Evolutionary conservation across 2,888 invertebrate genomes (phyloP).

Genomic region (Carabus problematicus): DNA sequence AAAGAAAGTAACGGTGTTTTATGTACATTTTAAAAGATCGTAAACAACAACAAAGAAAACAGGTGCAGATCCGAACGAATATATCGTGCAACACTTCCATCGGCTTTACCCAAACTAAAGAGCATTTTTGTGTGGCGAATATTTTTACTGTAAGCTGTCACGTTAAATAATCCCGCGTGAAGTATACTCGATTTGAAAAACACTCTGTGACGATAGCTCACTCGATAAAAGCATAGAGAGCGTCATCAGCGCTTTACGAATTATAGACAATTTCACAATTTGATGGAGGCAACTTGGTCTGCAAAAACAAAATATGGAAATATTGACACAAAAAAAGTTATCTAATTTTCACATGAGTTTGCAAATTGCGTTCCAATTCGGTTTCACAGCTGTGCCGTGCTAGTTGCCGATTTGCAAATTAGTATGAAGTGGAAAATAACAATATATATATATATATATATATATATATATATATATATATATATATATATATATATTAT

Average conservation of each 20-base stretch:
- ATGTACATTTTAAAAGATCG: not conserved
- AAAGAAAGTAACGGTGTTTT: not conserved
- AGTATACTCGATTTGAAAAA: slow-evolving; percentile 35
- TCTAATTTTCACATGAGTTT: not conserved
- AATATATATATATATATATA: too few relatives aligned
- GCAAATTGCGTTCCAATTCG: slow-evolving; percentile 1
- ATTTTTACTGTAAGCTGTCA: slow-evolving; percentile 7
- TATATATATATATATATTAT: not conserved
- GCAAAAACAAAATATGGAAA: not conserved
- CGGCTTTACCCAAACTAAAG: not conserved
- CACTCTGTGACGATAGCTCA: slow-evolving; percentile 20
- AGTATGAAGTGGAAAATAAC: not conserved
- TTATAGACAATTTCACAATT: not conserved
- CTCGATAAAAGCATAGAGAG: slow-evolving; percentile 20
- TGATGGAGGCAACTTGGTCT: not conserved
- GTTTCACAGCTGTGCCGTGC: not conserved
- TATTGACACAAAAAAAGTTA: not conserved
- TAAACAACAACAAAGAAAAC: slow-evolving; percentile 1
- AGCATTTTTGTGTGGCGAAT: not conserved
- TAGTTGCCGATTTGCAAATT: not conserved
- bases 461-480: too few relatives aligned
- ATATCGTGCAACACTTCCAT: not conserved
- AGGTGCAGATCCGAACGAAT: not conserved
- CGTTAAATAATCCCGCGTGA: slow-evolving; percentile 33
- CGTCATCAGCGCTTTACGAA: not conserved